Conservation (phyloP, 2,888 invertebrate genomes). For the Caenorhabditis sp. region DNA sequence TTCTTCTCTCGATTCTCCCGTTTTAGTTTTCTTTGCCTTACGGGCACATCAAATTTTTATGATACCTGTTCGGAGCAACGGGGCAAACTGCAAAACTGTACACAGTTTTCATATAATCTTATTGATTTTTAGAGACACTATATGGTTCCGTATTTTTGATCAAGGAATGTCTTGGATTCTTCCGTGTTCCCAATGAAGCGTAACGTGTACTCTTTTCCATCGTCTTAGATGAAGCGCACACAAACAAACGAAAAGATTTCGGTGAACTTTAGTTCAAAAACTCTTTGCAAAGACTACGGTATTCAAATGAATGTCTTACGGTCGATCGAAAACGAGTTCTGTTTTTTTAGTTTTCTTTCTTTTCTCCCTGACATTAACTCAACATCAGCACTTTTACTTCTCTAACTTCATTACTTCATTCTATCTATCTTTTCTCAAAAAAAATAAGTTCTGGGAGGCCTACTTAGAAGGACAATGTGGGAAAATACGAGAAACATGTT, state of each 20-base stretch:
- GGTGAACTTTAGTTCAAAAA: conserved; percentile 12
- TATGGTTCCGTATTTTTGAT: not conserved
- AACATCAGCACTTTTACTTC: not conserved
- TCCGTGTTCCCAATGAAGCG: conserved; percentile 35
- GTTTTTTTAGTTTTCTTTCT: conserved; percentile 4
- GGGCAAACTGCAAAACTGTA: conserved; percentile 18
- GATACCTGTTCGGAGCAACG: conserved; percentile 43
- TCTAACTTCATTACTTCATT: conserved; percentile 13
- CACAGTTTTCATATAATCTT: conserved; percentile 1
- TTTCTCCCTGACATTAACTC: not conserved
- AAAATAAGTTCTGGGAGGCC: conserved; percentile 28
- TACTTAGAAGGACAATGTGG: conserved; percentile 45
- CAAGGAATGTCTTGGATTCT: not conserved
- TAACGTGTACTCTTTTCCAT: conserved; percentile 24
- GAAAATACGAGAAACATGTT: conserved; percentile 49
- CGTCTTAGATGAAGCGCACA: conserved; percentile 33
- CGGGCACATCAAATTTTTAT: conserved; percentile 56
- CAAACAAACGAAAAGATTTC: conserved; percentile 41
- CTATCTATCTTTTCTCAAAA: conserved; percentile 30
- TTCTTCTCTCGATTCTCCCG: not conserved
- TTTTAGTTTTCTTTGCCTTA: conserved; percentile 35
- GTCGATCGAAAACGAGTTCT: conserved; percentile 52
- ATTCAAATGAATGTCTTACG: conserved; percentile 28
- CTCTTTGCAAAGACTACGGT: not conserved
- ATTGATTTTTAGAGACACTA: conserved; percentile 49